Conservation (phyloP, 2,113 vertebrate species). For the Etheostoma spectabile region DNA sequence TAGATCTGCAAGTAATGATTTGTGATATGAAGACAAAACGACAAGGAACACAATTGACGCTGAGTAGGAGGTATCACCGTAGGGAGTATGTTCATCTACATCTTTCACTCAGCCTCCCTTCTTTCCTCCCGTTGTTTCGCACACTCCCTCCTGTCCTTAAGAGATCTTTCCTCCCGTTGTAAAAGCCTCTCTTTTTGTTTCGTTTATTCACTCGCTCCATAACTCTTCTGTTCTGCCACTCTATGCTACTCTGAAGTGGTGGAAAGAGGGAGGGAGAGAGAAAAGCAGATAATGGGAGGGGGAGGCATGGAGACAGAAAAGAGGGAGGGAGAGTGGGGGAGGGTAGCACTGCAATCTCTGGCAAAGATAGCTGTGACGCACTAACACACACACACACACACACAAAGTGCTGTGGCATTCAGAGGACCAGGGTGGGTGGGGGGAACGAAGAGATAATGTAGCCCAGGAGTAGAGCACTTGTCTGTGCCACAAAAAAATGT, state of each 20-base stretch:
- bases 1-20: constrained; percentile 16
- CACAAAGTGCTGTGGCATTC: constrained; percentile 59
- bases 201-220: constrained; percentile 25
- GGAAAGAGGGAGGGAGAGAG: constrained; percentile 48
- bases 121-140: constrained; percentile 1
- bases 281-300: constrained; percentile 64
- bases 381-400: not conserved
- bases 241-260: constrained; percentile 56
- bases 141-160: constrained; percentile 34
- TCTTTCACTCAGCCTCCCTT: constrained; percentile 20
- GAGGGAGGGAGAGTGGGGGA: constrained; percentile 74
- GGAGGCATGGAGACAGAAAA: constrained; percentile 60
- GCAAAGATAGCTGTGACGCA: constrained; percentile 77
- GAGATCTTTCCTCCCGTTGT: constrained; percentile 35
- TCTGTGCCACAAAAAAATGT: constrained; percentile 38
- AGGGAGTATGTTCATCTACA: constrained; percentile 19
- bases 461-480: constrained; percentile 39
- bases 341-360: constrained; percentile 75
- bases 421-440: constrained; percentile 41
- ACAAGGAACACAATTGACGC: constrained; percentile 1
- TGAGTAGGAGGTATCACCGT: constrained; percentile 15
- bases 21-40: constrained; percentile 11
- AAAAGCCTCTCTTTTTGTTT: constrained; percentile 43
- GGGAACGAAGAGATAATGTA: constrained; percentile 17
- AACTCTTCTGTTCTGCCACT: constrained; percentile 49